These are phyloP conservation scores for Tragulus kanchil DNA, from an alignment of 2,113 vertebrate species.

Conservation along the genomic window DNA sequence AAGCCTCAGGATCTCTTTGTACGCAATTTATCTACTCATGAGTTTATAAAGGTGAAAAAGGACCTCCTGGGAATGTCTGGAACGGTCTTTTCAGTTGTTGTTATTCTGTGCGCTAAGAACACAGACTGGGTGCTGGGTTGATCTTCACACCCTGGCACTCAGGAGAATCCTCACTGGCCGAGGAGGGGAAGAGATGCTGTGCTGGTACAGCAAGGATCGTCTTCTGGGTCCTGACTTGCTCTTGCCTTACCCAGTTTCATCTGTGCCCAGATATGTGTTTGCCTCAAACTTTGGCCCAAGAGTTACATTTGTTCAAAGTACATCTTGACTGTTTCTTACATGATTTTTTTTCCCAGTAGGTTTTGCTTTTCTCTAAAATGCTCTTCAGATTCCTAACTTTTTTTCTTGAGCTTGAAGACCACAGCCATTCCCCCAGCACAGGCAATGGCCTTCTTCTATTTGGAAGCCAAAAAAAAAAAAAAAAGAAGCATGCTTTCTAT, in stretches of 20 bases:
- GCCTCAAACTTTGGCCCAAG: background rate
- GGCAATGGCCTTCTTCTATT: background rate
- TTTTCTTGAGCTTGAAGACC: constrained; percentile 3
- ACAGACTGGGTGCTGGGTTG: background rate
- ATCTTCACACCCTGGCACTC: rapidly evolving
- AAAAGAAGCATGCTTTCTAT: background rate
- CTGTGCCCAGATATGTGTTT: constrained; percentile 12
- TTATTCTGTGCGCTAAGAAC: background rate
- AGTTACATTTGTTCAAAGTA: background rate
- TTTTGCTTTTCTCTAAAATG: constrained; percentile 33
- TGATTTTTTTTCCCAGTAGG: background rate
- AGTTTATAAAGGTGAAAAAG: constrained; percentile 10
- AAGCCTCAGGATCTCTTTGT: background rate
- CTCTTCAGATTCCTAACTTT: background rate
- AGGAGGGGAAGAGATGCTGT: background rate
- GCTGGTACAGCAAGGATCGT: background rate
- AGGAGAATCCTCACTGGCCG: background rate
- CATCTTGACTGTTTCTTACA: background rate
- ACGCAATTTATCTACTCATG: background rate
- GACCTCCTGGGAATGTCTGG: constrained; percentile 15
- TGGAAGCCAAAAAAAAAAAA: background rate
- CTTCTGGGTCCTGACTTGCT: constrained; percentile 13
- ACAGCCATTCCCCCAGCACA: too few species aligned
- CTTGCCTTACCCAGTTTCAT: background rate
- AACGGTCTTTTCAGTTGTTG: background rate